Conservation (phyloP, 2,113 vertebrate species). For the Mystacornis crossleyi region DNA sequence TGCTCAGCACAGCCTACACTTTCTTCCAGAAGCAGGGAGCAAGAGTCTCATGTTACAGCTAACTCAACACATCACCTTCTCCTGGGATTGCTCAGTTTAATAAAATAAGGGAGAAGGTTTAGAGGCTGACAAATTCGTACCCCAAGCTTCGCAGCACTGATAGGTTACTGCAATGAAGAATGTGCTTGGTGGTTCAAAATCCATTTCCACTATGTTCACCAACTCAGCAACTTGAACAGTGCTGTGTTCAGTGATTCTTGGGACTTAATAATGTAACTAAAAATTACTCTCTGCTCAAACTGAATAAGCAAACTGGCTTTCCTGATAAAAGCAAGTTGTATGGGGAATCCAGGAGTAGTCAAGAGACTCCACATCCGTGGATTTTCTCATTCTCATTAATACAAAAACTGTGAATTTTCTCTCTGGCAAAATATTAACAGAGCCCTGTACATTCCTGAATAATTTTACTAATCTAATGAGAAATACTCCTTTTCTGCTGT, state of each 20-base stretch:
- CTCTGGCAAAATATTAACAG: neutral
- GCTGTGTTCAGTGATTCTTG: neutral
- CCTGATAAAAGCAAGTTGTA: neutral
- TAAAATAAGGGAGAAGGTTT: neutral
- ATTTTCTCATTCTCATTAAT: neutral
- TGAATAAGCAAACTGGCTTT: neutral
- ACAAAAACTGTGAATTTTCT: neutral
- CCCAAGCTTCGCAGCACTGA: neutral
- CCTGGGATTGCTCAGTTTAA: neutral
- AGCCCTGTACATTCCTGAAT: neutral
- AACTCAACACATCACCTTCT: neutral
- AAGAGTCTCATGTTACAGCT: neutral
- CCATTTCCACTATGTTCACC: neutral
- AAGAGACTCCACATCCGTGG: neutral
- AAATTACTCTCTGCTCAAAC: neutral
- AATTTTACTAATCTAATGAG: neutral
- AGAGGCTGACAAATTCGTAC: neutral
- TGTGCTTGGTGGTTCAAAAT: neutral
- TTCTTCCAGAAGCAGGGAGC: neutral
- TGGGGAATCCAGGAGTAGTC: neutral
- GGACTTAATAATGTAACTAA: neutral
- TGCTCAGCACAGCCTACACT: neutral
- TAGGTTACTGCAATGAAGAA: neutral
- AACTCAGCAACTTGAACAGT: neutral
- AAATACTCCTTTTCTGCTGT: neutral